phyloP scores from a whole-genome alignment of 2,888 invertebrate genomes.

The Sesia apiformis region DNA sequence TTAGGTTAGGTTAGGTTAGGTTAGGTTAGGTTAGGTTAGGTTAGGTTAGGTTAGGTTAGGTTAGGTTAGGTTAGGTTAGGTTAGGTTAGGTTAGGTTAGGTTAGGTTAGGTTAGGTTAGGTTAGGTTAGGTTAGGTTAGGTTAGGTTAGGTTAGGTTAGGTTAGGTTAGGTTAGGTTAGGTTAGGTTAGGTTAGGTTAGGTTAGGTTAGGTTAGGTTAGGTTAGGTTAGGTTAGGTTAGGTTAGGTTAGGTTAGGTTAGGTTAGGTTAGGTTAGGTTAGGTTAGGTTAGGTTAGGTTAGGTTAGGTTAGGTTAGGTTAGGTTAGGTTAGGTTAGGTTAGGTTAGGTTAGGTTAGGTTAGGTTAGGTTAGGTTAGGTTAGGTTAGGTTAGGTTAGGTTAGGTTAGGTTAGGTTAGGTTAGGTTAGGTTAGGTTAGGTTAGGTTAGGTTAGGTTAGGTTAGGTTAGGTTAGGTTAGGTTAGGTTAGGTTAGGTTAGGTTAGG shows the following conservation, averaged over 20 bases:
- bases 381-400: slow-evolving; percentile 2
- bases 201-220: slow-evolving; percentile 6
- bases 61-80: slow-evolving; percentile 6
- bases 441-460: slow-evolving; percentile 6
- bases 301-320: slow-evolving; percentile 3
- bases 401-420: slow-evolving; percentile 6
- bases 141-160: slow-evolving; percentile 6
- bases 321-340: slow-evolving; percentile 2
- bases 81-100: slow-evolving; percentile 6
- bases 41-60: slow-evolving; percentile 6
- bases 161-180: slow-evolving; percentile 6
- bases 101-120: slow-evolving; percentile 6
- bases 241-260: slow-evolving; percentile 7
- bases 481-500: slow-evolving; percentile 6
- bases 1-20: slow-evolving; percentile 3
- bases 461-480: slow-evolving; percentile 6
- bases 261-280: slow-evolving; percentile 6
- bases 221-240: slow-evolving; percentile 6
- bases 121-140: slow-evolving; percentile 6
- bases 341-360: slow-evolving; percentile 4
- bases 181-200: slow-evolving; percentile 6
- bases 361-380: slow-evolving; percentile 2
- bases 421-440: slow-evolving; percentile 5
- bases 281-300: slow-evolving; percentile 2
- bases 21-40: slow-evolving; percentile 3